Conservation (phyloP, 1,140 invertebrate genomes). For the Eumeta japonica region DNA sequence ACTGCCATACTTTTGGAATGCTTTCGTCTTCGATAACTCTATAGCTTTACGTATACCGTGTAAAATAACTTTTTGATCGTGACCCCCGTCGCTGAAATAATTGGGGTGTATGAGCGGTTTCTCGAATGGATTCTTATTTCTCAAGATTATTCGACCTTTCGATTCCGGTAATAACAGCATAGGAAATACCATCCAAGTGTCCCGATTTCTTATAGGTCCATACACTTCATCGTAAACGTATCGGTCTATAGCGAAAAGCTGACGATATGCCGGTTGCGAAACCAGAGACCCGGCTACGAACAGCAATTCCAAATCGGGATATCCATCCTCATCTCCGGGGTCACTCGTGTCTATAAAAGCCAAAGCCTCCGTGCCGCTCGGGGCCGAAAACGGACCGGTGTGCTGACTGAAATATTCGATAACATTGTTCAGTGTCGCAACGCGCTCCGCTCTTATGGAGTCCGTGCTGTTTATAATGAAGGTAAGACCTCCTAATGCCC, state of each 20-base stretch:
- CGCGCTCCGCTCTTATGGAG: conserved; percentile 23
- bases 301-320: conserved; percentile 71
- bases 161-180: conserved; percentile 71
- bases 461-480: conserved; percentile 60
- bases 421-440: conserved; percentile 18
- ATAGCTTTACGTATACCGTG: conserved; percentile 60
- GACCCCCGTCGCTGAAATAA: conserved; percentile 66
- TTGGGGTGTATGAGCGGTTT: conserved; percentile 80
- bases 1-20: conserved; percentile 60
- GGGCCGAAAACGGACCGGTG: conserved; percentile 67
- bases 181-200: conserved; percentile 62
- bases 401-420: conserved; percentile 30
- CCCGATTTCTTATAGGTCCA: conserved; percentile 27
- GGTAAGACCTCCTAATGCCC: conserved; percentile 63
- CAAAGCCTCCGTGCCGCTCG: conserved; percentile 74
- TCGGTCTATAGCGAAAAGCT: conserved; percentile 50
- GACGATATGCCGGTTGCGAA: conserved; percentile 35
- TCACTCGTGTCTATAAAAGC: conserved; percentile 70
- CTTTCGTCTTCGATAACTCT: conserved; percentile 55
- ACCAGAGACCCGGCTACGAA: conserved; percentile 55
- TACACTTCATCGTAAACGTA: conserved; percentile 21
- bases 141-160: conserved; percentile 65
- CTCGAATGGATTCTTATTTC: conserved; percentile 65
- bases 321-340: conserved; percentile 57
- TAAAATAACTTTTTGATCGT: conserved; percentile 59